Percentiles rank a stretch among this genome's conserved stretches.
These are phyloP conservation scores for Clamator glandarius DNA, from an alignment of 2,797 vertebrate genomes.

Conservation along the genomic window DNA sequence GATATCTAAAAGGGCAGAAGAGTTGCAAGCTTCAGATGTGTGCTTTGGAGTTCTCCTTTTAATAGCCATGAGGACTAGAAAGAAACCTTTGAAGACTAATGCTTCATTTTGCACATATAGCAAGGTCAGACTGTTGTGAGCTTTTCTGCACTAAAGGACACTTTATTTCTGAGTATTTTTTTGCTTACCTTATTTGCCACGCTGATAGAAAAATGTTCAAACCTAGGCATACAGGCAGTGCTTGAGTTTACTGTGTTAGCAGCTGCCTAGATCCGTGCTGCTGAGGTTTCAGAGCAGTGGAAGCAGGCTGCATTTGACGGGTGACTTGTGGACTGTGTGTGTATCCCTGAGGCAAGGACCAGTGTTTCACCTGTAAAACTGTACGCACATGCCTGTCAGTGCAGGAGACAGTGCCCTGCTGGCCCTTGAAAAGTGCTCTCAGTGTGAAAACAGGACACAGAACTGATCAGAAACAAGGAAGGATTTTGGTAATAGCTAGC, in stretches of 20 bases:
- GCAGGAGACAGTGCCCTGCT: not conserved
- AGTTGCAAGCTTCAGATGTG: not conserved
- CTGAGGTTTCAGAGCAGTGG: not conserved
- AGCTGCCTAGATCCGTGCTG: not conserved
- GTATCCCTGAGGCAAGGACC: not conserved
- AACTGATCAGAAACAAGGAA: not conserved
- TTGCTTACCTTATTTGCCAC: not conserved
- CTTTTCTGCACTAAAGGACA: not conserved
- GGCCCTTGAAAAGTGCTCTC: not conserved
- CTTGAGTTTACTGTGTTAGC: rapidly evolving
- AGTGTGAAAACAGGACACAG: not conserved
- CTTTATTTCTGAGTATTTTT: not conserved
- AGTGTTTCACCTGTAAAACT: not conserved
- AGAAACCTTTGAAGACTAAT: not conserved
- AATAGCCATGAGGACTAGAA: not conserved
- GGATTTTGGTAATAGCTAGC: not conserved
- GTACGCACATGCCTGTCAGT: not conserved
- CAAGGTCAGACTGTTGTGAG: not conserved
- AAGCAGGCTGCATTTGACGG: not conserved
- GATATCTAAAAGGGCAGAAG: not conserved
- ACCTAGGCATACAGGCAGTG: not conserved
- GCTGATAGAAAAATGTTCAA: not conserved
- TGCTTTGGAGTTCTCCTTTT: not conserved
- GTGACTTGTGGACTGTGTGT: not conserved
- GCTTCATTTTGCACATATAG: not conserved